Base-by-base conservation (phyloP, 2,888 invertebrate species). In the Blastobasis adustella region DNA sequence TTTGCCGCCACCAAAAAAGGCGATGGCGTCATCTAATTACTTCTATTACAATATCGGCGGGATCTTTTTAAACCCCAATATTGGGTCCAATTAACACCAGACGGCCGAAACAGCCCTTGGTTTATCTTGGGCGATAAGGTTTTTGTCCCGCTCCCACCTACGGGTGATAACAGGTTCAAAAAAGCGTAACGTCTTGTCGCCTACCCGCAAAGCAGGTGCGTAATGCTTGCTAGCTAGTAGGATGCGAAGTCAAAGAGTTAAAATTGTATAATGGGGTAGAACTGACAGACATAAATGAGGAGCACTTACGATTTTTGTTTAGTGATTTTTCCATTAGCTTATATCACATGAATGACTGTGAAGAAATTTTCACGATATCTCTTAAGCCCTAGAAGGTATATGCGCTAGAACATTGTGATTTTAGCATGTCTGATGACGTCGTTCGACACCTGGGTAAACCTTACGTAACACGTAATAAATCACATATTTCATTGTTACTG, bases 11-110 rank as follows among this genome's bases (percentile, higher is more conserved):
- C 37, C 44, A 49, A 53, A 52, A 45, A 49, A 46, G 42, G 23
- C 46, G 51, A 55, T 55, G 10, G 41, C 47, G 49, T 47, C 49
- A 52, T 46, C 52, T 60, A 66, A 66, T 61, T 55, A 54, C 56
- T 49, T 50, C 54, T 60, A 67, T 68, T 60, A 63, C 58, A 58
- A 63, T 71, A 73, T 70, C 66, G 50, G 54, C 54, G 57, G 59
- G 59, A 68, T 69, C 70, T 66, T 59, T 64, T 57, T 58, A 67
- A 58, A 54, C 58, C 55, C 57, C 54, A 60, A 62, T 68, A 73
- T 71, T 72, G 73, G 63, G 62, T 63, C 69, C 73, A 82, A 85
- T 84, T 84, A 84, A 81, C 81, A 77, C 74, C 66, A 63, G 61
- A 56, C 59, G 57, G 67, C 61, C 60, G 57, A 72, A 69, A 67